A percentile compares a stretch with the other conserved stretches of the same genome.
Evolutionary conservation across 2,113 vertebrate genomes (phyloP).

Genomic region (Tursiops truncatus): DNA sequence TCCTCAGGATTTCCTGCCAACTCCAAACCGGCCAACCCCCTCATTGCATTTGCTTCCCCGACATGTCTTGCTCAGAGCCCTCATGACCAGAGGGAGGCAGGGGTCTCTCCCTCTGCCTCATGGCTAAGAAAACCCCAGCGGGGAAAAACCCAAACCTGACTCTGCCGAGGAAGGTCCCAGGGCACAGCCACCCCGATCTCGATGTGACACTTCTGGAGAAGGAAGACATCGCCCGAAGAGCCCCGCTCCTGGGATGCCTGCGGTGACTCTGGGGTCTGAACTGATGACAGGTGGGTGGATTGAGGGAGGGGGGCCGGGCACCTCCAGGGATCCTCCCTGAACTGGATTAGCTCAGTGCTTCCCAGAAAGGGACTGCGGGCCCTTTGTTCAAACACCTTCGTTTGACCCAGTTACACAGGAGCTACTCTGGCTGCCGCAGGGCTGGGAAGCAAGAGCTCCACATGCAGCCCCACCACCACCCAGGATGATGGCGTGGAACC

Average conservation of each 20-base stretch:
- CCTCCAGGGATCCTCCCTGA: background rate
- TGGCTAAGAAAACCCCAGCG: too few relatives aligned
- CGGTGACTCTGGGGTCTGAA: background rate
- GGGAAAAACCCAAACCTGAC: fast-evolving
- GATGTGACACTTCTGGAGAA: fast-evolving
- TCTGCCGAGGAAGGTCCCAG: background rate
- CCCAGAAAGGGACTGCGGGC: background rate
- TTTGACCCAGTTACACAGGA: background rate
- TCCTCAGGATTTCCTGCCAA: background rate
- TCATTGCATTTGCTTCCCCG: fast-evolving
- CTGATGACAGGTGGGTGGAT: background rate
- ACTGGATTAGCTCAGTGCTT: background rate
- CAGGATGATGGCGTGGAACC: background rate
- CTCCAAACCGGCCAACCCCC: background rate
- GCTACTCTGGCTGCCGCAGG: fast-evolving
- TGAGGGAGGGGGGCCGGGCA: too few relatives aligned
- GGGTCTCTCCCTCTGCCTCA: fast-evolving
- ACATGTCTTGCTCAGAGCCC: fast-evolving
- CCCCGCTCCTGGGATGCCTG: background rate
- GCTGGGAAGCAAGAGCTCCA: background rate
- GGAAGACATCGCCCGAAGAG: background rate
- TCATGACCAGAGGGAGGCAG: background rate
- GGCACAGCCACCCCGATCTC: fast-evolving
- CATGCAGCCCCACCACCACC: fast-evolving
- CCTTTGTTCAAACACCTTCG: background rate